Evolutionary conservation across 2,797 vertebrate species (phyloP), one percentile per base, ranked within the genome.

Genomic region (Chaetodon trifasciatus): DNA sequence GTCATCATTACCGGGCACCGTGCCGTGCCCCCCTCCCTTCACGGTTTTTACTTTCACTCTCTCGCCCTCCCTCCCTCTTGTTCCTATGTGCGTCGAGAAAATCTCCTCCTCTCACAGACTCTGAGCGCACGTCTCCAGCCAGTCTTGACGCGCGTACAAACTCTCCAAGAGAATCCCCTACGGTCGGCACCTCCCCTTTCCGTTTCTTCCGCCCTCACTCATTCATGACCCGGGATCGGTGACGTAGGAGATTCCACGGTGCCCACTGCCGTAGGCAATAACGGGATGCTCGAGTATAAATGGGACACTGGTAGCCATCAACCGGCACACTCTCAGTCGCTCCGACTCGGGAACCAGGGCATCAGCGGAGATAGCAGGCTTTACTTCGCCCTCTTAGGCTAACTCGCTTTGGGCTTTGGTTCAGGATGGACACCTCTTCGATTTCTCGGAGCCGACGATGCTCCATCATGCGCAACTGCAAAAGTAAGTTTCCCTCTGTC

Each of bases 361-460:
- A 94, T 94, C 95, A 96, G 96, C 96, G 91, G 89, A 96, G 96
- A 96, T 96, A 96, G 96, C 96, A 95, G 93, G 94, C 94, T 94
- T 91, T 91, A 87, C 81, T 85, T 95, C 82, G 86, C 78, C 92
- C 86, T 91, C 78, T 89, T 79, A 95, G 94, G 94, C 96, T 96
- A 96, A 96, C 96, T 96, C 95, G 96, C 96, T 96, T 94, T 95
- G 92, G 91, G 81, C 95, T 96, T 96, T 96, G 95, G 95, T 96
- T 96, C 92, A 91, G 88, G 85, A 96, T 96, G 96, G 96, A 96
- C 88, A 95, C 91, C 84, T 92, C 94, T 82, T 89, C 92, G 87
- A 94, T 89, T 89, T 88, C 86, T 93, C 94, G 94, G 95, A 95
- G 94, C 93, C 93, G 94, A 94, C 95, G 94, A 89, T 91, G 94